These are phyloP conservation scores for Cyphomyrus discorhynchus DNA, from an alignment of 2,113 vertebrate genomes.

Conservation along the genomic window DNA sequence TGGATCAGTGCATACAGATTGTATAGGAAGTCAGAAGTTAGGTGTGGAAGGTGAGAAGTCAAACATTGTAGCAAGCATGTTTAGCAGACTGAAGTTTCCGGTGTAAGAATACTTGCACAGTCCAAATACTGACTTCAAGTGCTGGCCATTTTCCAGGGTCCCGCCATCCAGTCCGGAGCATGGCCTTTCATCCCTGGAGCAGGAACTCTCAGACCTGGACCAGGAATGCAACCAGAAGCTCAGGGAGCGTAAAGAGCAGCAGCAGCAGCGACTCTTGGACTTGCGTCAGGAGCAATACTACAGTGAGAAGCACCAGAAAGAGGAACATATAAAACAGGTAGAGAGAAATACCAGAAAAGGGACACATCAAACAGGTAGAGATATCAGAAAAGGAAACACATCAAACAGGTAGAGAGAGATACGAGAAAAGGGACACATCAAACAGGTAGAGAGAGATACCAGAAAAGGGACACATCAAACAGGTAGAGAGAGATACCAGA, in stretches of 20 bases:
- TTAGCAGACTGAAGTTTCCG: background rate
- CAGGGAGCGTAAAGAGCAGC: constrained; percentile 82
- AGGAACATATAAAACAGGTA: constrained; percentile 93
- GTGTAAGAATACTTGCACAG: background rate
- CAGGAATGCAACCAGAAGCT: constrained; percentile 77
- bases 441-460: background rate
- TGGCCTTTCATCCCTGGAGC: constrained; percentile 70
- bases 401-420: background rate
- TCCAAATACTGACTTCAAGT: background rate
- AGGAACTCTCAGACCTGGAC: constrained; percentile 77
- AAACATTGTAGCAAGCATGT: background rate
- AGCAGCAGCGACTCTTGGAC: constrained; percentile 85
- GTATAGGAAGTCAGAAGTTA: background rate
- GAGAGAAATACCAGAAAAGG: background rate
- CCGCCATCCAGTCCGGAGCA: constrained; percentile 73
- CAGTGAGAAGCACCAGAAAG: constrained; percentile 94
- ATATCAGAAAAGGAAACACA: background rate
- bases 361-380: background rate
- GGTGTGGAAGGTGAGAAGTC: background rate
- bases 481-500: constrained; percentile 80
- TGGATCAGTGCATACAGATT: background rate
- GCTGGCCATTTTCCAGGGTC: constrained; percentile 42
- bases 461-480: background rate
- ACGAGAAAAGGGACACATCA: background rate
- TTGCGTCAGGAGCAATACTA: constrained; percentile 96